phyloP scores from a whole-genome alignment of 2,797 vertebrate species.

The Eulemur mongoz region DNA sequence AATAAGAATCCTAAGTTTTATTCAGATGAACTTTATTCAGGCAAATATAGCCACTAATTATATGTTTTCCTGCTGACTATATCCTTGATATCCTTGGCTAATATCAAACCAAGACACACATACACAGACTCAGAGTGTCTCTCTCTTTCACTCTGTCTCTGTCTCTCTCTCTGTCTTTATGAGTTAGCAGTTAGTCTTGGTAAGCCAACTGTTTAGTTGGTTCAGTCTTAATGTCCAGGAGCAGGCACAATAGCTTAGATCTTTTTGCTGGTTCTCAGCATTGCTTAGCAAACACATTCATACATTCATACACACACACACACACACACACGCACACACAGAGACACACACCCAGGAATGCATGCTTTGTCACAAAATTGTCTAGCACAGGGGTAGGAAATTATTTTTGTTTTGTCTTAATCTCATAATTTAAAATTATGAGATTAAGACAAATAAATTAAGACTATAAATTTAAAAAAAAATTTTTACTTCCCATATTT shows the following conservation, averaged over 20 bases:
- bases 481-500: not conserved
- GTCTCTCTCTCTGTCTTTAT: not conserved
- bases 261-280: not conserved
- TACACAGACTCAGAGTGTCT: not conserved
- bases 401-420: not conserved
- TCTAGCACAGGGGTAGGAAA: not conserved
- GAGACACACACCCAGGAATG: not conserved
- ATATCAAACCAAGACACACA: not conserved
- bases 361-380: not conserved
- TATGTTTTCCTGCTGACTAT: not conserved
- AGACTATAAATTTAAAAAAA: not conserved
- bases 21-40: not conserved
- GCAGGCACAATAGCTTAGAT: not conserved
- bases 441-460: not conserved
- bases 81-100: not conserved
- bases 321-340: not conserved
- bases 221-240: not conserved
- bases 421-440: not conserved
- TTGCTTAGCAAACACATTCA: not conserved
- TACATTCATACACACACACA: not conserved
- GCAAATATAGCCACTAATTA: not conserved
- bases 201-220: not conserved
- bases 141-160: not conserved
- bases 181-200: not conserved
- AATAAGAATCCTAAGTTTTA: not conserved